phyloP scores from a whole-genome alignment of 1,140 invertebrate species.

The Halictus rubicundus region DNA sequence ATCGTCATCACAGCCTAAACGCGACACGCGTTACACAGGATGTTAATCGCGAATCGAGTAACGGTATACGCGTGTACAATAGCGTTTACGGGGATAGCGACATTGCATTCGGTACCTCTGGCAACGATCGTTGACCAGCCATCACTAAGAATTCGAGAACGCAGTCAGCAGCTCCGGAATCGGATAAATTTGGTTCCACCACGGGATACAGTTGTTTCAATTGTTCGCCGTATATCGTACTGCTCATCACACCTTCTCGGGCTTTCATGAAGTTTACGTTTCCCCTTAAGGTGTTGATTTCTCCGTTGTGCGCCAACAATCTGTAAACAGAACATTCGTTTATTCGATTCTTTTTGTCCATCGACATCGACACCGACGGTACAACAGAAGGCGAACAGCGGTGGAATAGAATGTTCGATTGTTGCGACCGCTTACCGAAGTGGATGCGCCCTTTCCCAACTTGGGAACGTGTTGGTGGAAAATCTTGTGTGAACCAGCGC shows the following conservation, averaged over 20 bases:
- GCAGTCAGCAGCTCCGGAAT: slow-evolving; percentile 98
- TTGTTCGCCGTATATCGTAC: slow-evolving; percentile 88
- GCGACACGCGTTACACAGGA: neutral
- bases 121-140: slow-evolving; percentile 93
- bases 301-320: slow-evolving; percentile 98
- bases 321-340: slow-evolving; percentile 77
- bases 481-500: slow-evolving; percentile 98
- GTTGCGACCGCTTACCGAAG: slow-evolving; percentile 85
- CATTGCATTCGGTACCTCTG: slow-evolving; percentile 84
- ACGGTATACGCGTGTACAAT: too few relatives aligned
- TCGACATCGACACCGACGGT: too few relatives aligned
- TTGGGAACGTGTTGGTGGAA: slow-evolving; percentile 99
- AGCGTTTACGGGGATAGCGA: too few relatives aligned
- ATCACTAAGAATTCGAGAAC: slow-evolving; percentile 98
- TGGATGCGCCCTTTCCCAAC: slow-evolving; percentile 99
- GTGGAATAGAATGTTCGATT: neutral
- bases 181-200: slow-evolving; percentile 98
- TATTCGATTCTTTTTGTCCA: neutral
- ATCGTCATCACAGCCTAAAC: slow-evolving; percentile 97
- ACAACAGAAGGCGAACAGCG: neutral
- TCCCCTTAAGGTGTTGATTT: slow-evolving; percentile 98
- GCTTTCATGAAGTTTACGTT: slow-evolving; percentile 99
- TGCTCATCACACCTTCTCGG: slow-evolving; percentile 98
- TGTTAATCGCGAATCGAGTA: too few relatives aligned
- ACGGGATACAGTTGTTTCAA: slow-evolving; percentile 97